Evolutionary conservation across 2,888 invertebrate genomes (phyloP), one percentile per base, ranked within the genome.

Genomic region (Adelphocoris suturalis): DNA sequence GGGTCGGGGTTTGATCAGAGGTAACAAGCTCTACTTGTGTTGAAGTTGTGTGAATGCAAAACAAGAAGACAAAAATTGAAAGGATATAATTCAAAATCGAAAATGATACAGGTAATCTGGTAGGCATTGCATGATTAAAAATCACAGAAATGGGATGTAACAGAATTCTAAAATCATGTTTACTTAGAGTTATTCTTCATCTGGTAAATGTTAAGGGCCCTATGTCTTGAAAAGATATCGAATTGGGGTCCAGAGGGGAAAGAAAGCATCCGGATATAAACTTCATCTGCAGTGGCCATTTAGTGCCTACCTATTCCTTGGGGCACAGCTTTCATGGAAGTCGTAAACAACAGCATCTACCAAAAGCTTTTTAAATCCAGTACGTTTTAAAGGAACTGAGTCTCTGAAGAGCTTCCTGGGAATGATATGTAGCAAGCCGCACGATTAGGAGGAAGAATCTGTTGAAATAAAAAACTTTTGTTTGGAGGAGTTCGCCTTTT

Each of bases 271-370:
- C 68, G 68, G 68, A 23, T 23, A 27, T 23, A 68, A 68, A 68
- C 68, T 68, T 13, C 68, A 9, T n/a, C 68, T 27, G 23, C 68
- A 23, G 27, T 68, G 68, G 27, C 19, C 23, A 27, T 19, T 27
- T 27, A 68, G 37, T 37, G 37, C 23, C 23, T 23, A 68, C 68
- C 61, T 68, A 23, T 68, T 19, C 68, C 68, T 68, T 7, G 68
- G 68, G 27, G 68, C 23, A 23, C 23, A 23, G 68, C 27, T 68
- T 68, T 68, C 68, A 68, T 23, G 68, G 23, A 68, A n/a, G 11
- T 68, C 68, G 68, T 68, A 68, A 68, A 68, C 68, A 19, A 68
- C 23, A n/a, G 68, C 68, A 68, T 68, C 23, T 68, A 11, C 23
- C 19, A 68, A 23, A 23, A 23, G 23, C 68, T 13, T 68, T 68